These are phyloP conservation scores for Hydrotaea cyrtoneurina DNA, from an alignment of 2,888 invertebrate genomes.

Conservation along the genomic window DNA sequence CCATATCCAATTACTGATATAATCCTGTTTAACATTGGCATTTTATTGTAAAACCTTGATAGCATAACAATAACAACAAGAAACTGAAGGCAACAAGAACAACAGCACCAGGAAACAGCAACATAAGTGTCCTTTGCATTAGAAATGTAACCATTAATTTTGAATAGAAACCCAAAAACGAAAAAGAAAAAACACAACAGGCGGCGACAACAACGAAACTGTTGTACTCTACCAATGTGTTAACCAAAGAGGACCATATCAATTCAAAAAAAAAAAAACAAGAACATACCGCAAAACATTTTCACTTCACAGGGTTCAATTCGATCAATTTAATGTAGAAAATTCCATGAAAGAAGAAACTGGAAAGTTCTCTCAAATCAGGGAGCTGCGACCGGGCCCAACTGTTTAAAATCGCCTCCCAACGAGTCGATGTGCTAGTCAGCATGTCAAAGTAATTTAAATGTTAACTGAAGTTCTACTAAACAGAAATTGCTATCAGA, in stretches of 20 bases:
- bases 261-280: no score
- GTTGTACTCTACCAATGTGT: not conserved
- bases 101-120: not conserved
- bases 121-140: constrained; percentile 25
- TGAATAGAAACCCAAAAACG: not conserved
- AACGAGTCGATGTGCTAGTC: no score
- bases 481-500: no score
- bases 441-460: no score
- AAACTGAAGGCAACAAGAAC: not conserved
- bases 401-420: no score
- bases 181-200: not conserved
- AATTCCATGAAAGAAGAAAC: no score
- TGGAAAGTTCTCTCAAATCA: no score
- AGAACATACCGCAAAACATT: no score
- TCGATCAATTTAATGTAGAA: no score
- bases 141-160: constrained; percentile 16
- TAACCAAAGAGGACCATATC: not conserved
- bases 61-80: constrained; percentile 48
- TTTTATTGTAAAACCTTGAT: constrained; percentile 58
- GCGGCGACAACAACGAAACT: not conserved
- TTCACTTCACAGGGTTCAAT: no score
- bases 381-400: no score
- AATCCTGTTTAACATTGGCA: constrained; percentile 64
- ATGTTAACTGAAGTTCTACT: no score
- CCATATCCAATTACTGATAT: constrained; percentile 70